These are phyloP conservation scores for Poliocrania exsul DNA, from an alignment of 2,797 vertebrate genomes.

Conservation along the genomic window DNA sequence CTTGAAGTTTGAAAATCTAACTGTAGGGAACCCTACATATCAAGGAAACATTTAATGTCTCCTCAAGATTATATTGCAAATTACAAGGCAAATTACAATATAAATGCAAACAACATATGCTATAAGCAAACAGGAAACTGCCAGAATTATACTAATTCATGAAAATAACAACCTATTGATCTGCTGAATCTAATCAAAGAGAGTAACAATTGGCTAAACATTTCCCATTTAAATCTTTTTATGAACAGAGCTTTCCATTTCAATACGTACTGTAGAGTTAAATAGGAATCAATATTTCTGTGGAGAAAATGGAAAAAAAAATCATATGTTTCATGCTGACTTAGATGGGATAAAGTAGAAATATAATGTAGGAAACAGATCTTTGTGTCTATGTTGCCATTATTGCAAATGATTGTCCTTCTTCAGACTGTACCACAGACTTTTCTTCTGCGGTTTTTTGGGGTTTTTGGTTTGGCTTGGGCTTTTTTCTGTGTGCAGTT, in stretches of 20 bases:
- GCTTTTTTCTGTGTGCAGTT: background rate
- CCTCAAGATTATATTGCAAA: background rate
- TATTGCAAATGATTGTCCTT: background rate
- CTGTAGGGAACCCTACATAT: background rate
- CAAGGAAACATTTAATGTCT: background rate
- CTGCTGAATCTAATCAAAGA: slow-evolving; percentile 28
- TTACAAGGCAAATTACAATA: slow-evolving; percentile 40
- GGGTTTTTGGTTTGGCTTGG: background rate
- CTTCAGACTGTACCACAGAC: background rate
- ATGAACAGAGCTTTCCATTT: background rate
- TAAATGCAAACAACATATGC: slow-evolving; percentile 28
- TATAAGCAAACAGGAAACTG: slow-evolving; percentile 24
- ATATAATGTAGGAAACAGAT: background rate
- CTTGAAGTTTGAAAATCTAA: background rate
- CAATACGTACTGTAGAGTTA: background rate
- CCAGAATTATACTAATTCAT: slow-evolving; percentile 41
- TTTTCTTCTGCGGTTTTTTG: background rate
- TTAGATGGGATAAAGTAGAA: background rate
- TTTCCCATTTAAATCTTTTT: slow-evolving; percentile 16
- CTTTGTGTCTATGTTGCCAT: background rate
- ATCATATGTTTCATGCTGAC: background rate
- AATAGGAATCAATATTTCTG: background rate
- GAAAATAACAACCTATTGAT: slow-evolving; percentile 48
- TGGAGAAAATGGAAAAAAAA: slow-evolving; percentile 2
- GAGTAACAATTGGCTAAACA: slow-evolving; percentile 36